A percentile compares a stretch with the other conserved stretches of the same genome.
phyloP scores from a whole-genome alignment of 2,113 vertebrate species.

The Equus przewalskii region DNA sequence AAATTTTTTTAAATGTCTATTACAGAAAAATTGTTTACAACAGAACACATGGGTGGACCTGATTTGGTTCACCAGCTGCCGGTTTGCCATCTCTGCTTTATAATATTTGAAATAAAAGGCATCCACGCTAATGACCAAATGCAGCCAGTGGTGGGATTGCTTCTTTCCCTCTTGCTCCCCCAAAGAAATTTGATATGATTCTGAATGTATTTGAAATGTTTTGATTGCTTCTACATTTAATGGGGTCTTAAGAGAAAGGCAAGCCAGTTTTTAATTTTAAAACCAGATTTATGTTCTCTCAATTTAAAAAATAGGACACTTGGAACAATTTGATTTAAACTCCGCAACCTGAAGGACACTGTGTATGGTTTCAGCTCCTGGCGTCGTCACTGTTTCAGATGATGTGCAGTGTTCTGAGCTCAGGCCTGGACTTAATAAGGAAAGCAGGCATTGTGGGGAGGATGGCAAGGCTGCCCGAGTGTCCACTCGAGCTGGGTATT shows the following conservation, averaged over 20 bases:
- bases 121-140: background rate
- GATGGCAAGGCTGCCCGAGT: background rate
- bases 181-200: slow-evolving; percentile 35
- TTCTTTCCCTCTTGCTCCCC: background rate
- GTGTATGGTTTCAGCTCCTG: slow-evolving; percentile 7
- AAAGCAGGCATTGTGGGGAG: background rate
- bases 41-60: background rate
- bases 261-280: slow-evolving; percentile 55
- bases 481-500: background rate
- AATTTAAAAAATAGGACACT: slow-evolving; percentile 8
- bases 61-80: background rate
- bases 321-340: slow-evolving; percentile 22
- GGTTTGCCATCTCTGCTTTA: background rate
- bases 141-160: background rate
- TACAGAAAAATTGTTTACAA: background rate
- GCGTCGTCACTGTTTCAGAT: background rate
- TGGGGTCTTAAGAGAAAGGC: background rate
- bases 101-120: slow-evolving; percentile 1
- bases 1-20: background rate
- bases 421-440: slow-evolving; percentile 1
- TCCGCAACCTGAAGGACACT: background rate
- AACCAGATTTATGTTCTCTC: slow-evolving; percentile 25
- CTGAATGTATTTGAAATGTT: slow-evolving; percentile 27
- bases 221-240: slow-evolving; percentile 10
- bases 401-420: background rate